phyloP scores from a whole-genome alignment of 2,888 invertebrate genomes.

The Thelaira solivaga region DNA sequence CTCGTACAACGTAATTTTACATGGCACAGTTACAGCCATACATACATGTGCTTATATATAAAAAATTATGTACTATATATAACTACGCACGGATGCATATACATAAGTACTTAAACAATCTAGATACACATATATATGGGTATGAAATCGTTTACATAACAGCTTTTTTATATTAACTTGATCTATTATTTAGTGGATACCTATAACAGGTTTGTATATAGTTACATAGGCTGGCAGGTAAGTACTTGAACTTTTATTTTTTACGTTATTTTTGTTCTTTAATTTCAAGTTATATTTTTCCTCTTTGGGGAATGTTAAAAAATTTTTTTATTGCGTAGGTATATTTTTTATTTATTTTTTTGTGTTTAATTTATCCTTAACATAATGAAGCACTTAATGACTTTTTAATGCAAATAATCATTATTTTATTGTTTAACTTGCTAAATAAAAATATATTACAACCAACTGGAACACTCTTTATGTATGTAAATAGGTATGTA shows the following conservation, averaged over 20 bases:
- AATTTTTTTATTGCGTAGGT: background rate
- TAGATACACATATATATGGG: too few relatives aligned
- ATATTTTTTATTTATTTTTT: background rate
- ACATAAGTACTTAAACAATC: too few relatives aligned
- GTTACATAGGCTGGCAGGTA: too few relatives aligned
- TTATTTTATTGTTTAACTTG: background rate
- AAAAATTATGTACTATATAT: background rate
- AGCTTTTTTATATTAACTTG: slow-evolving; percentile 4
- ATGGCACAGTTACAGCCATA: background rate
- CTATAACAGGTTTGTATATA: too few relatives aligned
- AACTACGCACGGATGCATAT: background rate
- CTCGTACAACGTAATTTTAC: slow-evolving; percentile 7
- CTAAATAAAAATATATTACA: slow-evolving; percentile 2
- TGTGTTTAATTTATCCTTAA: slow-evolving; percentile 7
- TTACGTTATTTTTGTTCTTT: background rate
- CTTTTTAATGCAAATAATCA: background rate
- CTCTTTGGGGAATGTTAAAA: background rate
- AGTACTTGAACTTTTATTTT: background rate
- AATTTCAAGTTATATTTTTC: background rate
- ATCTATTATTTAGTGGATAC: background rate
- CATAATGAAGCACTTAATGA: slow-evolving; percentile 31
- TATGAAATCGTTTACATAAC: slow-evolving; percentile 27
- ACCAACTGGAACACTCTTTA: slow-evolving; percentile 22
- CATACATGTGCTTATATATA: background rate
- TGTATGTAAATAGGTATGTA: too few relatives aligned